A percentile compares a stretch with the other conserved stretches of the same genome.
phyloP scores from a whole-genome alignment of 2,797 vertebrate genomes.

The Picus viridis region DNA sequence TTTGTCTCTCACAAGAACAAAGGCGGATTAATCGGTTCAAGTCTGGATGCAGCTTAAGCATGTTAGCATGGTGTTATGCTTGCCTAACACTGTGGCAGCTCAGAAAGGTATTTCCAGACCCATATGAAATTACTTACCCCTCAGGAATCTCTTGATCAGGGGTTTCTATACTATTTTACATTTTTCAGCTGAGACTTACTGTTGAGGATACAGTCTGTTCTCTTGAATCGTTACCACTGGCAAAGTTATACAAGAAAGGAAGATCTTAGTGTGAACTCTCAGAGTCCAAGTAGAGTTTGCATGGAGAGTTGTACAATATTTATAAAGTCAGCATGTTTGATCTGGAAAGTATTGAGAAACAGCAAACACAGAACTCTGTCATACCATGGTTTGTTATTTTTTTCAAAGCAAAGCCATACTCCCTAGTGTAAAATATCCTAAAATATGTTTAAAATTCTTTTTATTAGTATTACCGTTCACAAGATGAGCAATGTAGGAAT shows the following conservation, averaged over 20 bases:
- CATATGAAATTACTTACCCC: neutral
- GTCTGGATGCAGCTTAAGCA: neutral
- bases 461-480: neutral
- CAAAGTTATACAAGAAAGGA: neutral
- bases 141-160: neutral
- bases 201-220: neutral
- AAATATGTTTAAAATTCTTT: slow-evolving; percentile 4
- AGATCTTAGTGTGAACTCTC: neutral
- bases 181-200: neutral
- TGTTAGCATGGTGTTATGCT: neutral
- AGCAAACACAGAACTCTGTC: slow-evolving; percentile 2
- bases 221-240: neutral
- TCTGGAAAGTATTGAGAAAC: slow-evolving; percentile 27
- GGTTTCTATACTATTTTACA: neutral
- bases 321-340: slow-evolving; percentile 20
- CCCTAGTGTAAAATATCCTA: neutral
- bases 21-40: neutral
- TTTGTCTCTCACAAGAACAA: neutral
- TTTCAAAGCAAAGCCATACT: neutral
- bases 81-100: neutral
- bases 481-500: neutral
- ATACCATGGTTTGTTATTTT: neutral
- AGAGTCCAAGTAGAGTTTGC: neutral
- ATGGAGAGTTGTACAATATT: slow-evolving; percentile 39
- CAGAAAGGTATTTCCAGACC: neutral